phyloP scores from a whole-genome alignment of 1,140 invertebrate genomes.

The Bombus huntii region DNA sequence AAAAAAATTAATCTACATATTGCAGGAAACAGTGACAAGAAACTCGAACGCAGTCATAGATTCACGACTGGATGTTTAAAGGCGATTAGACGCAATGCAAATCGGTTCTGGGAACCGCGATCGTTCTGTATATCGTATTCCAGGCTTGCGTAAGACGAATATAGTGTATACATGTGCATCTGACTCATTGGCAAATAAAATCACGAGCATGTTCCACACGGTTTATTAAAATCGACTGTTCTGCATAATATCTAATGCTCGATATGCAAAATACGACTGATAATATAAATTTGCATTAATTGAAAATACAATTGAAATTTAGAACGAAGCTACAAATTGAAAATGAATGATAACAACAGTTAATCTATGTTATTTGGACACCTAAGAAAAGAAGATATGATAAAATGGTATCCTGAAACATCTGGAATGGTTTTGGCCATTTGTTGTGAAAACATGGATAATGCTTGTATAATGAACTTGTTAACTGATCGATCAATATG shows the following conservation, averaged over 20 bases:
- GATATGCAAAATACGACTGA: background rate
- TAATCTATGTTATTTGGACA: too few relatives aligned
- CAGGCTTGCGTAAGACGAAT: constrained; percentile 36
- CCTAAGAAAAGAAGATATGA: background rate
- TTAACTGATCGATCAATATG: background rate
- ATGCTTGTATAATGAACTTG: background rate
- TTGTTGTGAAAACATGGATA: background rate
- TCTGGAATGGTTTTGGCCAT: background rate
- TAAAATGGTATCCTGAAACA: background rate
- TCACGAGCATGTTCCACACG: background rate
- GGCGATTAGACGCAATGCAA: constrained; percentile 9
- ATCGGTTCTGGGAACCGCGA: constrained; percentile 46
- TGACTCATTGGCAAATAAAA: constrained; percentile 39
- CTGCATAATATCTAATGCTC: background rate
- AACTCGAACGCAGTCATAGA: background rate
- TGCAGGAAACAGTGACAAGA: background rate
- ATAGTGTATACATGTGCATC: background rate
- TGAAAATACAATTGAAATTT: background rate
- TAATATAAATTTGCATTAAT: background rate
- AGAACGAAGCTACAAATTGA: background rate
- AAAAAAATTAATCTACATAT: background rate
- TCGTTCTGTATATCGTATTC: constrained; percentile 1
- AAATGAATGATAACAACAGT: background rate
- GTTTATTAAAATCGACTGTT: background rate
- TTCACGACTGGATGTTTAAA: background rate